phyloP scores from a whole-genome alignment of 1,140 invertebrate species.

The Drosophila parvula region DNA sequence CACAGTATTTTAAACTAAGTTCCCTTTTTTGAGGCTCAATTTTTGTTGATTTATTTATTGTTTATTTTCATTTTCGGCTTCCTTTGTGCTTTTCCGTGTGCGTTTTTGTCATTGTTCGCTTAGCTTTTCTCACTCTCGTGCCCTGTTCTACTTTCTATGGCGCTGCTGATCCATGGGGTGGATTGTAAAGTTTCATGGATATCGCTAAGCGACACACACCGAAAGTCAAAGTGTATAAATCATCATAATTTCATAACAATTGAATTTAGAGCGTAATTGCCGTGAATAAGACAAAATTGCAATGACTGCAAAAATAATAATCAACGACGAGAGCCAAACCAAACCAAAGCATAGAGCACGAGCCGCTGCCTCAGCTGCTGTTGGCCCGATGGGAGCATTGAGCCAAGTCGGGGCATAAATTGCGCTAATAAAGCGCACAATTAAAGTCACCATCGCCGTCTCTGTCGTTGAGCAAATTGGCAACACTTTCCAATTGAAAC shows the following conservation, averaged over 20 bases:
- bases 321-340: slow-evolving; percentile 37
- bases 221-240: slow-evolving; percentile 38
- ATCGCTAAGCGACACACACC: slow-evolving; percentile 15
- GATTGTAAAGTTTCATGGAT: slow-evolving; percentile 55
- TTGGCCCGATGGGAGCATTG: slow-evolving; percentile 47
- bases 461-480: slow-evolving; percentile 71
- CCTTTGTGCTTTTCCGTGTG: slow-evolving; percentile 20
- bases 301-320: slow-evolving; percentile 75
- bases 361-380: slow-evolving; percentile 28
- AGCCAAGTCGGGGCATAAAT: slow-evolving; percentile 70
- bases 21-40: slow-evolving; percentile 34
- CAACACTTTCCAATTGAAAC: slow-evolving; percentile 80
- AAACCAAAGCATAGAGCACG: slow-evolving; percentile 43
- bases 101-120: slow-evolving; percentile 40
- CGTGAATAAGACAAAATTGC: slow-evolving; percentile 66
- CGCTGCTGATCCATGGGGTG: slow-evolving; percentile 58
- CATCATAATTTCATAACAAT: slow-evolving; percentile 76
- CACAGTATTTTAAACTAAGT: background rate
- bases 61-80: slow-evolving; percentile 44
- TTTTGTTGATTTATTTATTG: slow-evolving; percentile 36
- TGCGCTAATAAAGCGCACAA: slow-evolving; percentile 81
- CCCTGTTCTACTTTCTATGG: slow-evolving; percentile 76
- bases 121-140: slow-evolving; percentile 56
- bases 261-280: slow-evolving; percentile 76
- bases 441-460: slow-evolving; percentile 55